Evolutionary conservation across 1,140 invertebrate genomes (phyloP), one percentile per base, ranked within the genome.

Genomic region (Bradynema listronoti): DNA sequence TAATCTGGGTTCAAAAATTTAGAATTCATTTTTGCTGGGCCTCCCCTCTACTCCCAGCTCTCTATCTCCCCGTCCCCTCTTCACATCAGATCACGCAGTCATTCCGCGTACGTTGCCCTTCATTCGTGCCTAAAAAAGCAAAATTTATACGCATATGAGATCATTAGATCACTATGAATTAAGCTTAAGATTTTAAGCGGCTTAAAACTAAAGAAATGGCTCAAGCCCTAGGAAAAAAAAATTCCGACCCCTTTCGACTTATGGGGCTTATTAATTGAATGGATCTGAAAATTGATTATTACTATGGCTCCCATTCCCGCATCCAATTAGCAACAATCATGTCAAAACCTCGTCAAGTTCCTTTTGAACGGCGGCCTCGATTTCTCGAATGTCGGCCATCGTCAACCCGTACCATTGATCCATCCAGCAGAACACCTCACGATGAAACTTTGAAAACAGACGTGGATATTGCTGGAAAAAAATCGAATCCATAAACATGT

Each of bases 381-480:
- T 85, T 50, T 85, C 86, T 74, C 91, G 85, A 77, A 95, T 95
- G 79, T 94, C 90, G 49, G 87, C 87, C 89, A 95, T 91, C 57
- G 89, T 92, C 79, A 94, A 84, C 64, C 90, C 91, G 80, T 90
- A 84, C 91, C 91, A 95, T 78, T 86, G 84, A 82, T 95, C 91
- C 80, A 90, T 89, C 85, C 89, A 93, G 82, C 91, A 93, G 43
- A 96, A 96, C 51, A 98, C 88, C 86, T 98, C 91, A 66, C 93
- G 47, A 24, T 50, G 47, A 81, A 95, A 95, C 82, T 91, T 95
- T 65, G 89, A 90, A 80, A 98, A 98, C 41, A 99, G 83, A 75
- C 92, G 86, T 77, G 89, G 85, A 79, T 99, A 92, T 50, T 50
- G 47, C 47, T 50, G n/a, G 34, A 50, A 50, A 27, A 9, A n/a